These are phyloP conservation scores for Acheta domesticus DNA, from an alignment of 2,888 invertebrate genomes.

Conservation along the genomic window DNA sequence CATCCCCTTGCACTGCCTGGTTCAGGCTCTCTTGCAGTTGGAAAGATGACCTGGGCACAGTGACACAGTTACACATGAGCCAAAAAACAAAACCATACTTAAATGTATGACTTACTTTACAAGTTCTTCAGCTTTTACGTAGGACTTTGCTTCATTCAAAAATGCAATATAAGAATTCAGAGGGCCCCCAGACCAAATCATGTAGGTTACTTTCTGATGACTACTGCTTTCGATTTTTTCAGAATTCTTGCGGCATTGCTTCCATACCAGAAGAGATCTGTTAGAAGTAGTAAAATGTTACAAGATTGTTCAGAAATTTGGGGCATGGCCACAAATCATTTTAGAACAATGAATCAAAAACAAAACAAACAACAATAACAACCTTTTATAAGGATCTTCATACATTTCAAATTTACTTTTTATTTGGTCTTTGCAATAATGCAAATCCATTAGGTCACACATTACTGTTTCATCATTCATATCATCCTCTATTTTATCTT, in stretches of 20 bases:
- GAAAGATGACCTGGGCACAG: neutral
- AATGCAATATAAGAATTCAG: neutral
- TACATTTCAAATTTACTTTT: neutral
- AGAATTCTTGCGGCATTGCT: neutral
- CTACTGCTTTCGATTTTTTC: neutral
- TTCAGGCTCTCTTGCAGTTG: neutral
- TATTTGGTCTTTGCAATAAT: neutral
- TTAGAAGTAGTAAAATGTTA: neutral
- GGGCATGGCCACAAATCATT: neutral
- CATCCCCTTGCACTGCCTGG: neutral
- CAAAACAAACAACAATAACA: neutral
- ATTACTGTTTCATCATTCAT: neutral
- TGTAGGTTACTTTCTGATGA: neutral
- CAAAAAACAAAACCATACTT: neutral
- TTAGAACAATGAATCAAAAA: neutral
- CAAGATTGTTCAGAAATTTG: neutral
- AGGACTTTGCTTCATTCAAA: neutral
- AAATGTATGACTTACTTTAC: neutral
- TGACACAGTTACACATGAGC: too few species aligned
- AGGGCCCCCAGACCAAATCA: neutral
- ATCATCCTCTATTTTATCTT: neutral
- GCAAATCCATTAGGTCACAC: neutral
- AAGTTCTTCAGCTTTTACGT: neutral
- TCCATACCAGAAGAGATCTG: neutral
- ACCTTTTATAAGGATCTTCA: constrained; percentile 18